A percentile compares a stretch with the other conserved stretches of the same genome.
Conservation (phyloP, 2,888 invertebrate genomes). For the Julus scanicus region DNA sequence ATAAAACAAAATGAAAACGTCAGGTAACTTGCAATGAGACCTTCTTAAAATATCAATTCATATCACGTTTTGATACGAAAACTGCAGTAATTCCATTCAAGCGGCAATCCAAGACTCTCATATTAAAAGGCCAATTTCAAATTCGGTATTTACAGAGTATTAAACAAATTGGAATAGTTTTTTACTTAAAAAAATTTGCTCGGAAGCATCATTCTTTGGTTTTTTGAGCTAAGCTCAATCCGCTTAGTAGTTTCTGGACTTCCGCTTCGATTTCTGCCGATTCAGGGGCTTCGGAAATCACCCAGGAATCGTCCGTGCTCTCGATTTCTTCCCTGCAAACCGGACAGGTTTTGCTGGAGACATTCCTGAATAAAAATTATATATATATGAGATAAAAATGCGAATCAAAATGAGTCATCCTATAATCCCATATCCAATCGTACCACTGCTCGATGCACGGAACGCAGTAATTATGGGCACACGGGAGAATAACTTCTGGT, state of each 20-base stretch:
- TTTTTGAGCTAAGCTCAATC: constrained; percentile 24
- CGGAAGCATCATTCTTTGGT: background rate
- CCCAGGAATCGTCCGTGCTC: constrained; percentile 76
- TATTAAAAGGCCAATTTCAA: background rate
- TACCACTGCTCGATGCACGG: constrained; percentile 80
- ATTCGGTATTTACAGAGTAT: background rate
- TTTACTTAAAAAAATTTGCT: background rate
- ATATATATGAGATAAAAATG: constrained; percentile 21
- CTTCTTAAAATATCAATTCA: background rate
- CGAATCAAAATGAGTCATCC: too few species aligned
- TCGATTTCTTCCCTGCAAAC: constrained; percentile 75
- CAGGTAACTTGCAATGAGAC: background rate
- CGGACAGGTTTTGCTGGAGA: constrained; percentile 77
- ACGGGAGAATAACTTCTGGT: constrained; percentile 76
- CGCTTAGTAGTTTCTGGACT: constrained; percentile 61
- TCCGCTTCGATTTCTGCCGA: constrained; percentile 63
- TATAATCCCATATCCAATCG: background rate
- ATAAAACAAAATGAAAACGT: background rate
- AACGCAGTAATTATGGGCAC: constrained; percentile 77
- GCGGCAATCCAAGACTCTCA: background rate
- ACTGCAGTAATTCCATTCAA: too few species aligned
- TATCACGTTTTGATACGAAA: background rate
- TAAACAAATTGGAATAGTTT: background rate
- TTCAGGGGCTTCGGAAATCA: constrained; percentile 73
- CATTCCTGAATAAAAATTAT: constrained; percentile 70